Conservation (phyloP, 2,888 invertebrate genomes). For the Clunio marinus region DNA sequence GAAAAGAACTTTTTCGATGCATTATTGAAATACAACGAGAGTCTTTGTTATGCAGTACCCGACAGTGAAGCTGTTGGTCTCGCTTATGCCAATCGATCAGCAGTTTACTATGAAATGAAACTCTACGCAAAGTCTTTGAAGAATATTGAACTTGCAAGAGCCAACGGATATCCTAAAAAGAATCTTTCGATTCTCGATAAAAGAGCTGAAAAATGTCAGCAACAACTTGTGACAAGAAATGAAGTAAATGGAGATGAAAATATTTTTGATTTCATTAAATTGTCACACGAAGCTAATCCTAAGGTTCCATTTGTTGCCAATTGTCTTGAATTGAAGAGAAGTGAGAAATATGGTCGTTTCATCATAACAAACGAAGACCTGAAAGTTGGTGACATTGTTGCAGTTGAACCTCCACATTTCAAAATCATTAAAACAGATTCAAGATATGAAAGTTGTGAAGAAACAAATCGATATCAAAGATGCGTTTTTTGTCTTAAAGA, state of each 20-base stretch:
- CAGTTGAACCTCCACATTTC: constrained; percentile 56
- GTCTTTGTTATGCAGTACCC: constrained; percentile 59
- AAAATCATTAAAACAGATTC: constrained; percentile 72
- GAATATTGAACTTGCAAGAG: constrained; percentile 64
- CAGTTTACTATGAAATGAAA: constrained; percentile 62
- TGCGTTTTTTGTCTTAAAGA: constrained; percentile 50
- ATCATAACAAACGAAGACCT: constrained; percentile 65
- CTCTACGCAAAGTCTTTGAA: constrained; percentile 62
- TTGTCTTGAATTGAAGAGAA: constrained; percentile 59
- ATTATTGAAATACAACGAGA: constrained; percentile 57
- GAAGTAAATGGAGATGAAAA: background rate
- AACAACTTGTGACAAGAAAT: constrained; percentile 41
- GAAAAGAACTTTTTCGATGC: constrained; percentile 47
- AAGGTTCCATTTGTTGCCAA: constrained; percentile 61
- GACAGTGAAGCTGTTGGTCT: constrained; percentile 42
- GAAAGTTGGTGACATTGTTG: constrained; percentile 48
- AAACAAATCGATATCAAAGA: constrained; percentile 49
- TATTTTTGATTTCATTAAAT: constrained; percentile 1
- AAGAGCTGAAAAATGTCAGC: constrained; percentile 56
- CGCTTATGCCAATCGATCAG: constrained; percentile 58
- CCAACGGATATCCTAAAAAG: constrained; percentile 56
- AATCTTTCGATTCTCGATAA: constrained; percentile 56
- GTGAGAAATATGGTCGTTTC: constrained; percentile 63
- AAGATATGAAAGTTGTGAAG: constrained; percentile 56
- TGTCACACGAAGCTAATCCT: constrained; percentile 41